A percentile compares a stretch with the other conserved stretches of the same genome.
These are phyloP conservation scores for Pipistrellus nathusii DNA, from an alignment of 2,797 vertebrate species.

Conservation along the genomic window DNA sequence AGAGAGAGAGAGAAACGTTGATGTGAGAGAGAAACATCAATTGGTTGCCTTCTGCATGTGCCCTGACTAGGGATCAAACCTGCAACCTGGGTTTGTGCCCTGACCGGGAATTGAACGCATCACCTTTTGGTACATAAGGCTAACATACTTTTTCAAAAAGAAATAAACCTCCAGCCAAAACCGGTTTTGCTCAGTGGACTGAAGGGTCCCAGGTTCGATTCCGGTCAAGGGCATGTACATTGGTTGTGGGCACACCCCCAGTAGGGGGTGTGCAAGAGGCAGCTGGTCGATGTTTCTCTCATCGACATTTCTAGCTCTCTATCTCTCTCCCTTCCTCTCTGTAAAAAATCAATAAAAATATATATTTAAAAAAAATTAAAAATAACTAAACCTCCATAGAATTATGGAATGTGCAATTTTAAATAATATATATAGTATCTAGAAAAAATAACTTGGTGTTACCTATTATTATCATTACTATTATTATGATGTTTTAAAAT, in stretches of 20 bases:
- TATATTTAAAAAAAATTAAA: too few relatives aligned
- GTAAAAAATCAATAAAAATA: too few relatives aligned
- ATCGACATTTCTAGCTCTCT: too few relatives aligned
- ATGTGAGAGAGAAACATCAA: neutral
- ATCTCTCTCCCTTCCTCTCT: too few relatives aligned
- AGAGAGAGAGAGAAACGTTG: neutral
- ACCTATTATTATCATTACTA: neutral
- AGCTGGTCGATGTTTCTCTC: too few relatives aligned
- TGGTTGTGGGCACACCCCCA: too few relatives aligned
- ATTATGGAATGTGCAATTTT: neutral
- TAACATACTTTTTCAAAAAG: conserved; percentile 33
- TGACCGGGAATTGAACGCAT: neutral
- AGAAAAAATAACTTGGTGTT: conserved; percentile 36
- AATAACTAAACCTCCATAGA: conserved; percentile 25
- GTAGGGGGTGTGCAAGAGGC: too few relatives aligned
- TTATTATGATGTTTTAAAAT: conserved; percentile 39
- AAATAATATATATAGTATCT: conserved; percentile 19
- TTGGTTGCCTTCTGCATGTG: neutral
- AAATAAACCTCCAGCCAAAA: conserved; percentile 24
- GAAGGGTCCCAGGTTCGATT: too few relatives aligned
- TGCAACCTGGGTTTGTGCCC: neutral
- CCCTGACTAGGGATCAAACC: neutral
- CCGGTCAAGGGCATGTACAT: too few relatives aligned
- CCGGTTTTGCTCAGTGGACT: too few relatives aligned
- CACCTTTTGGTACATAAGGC: too few relatives aligned